Conservation (phyloP, 2,888 invertebrate species). For the Brenthis hecate region DNA sequence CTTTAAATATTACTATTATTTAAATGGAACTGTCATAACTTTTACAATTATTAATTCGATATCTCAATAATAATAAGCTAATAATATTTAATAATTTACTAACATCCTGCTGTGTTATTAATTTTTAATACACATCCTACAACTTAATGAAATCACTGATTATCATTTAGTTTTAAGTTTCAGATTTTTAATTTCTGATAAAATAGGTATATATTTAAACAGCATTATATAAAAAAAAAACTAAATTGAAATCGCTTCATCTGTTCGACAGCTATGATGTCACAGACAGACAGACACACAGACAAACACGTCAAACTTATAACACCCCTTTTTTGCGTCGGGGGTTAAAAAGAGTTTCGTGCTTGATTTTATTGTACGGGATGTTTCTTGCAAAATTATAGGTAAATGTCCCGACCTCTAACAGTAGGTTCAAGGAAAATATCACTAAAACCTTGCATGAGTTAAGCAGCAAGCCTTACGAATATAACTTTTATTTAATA, state of each 20-base stretch:
- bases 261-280: too few relatives aligned
- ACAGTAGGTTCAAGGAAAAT: slow-evolving; percentile 12
- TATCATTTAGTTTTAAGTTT: not conserved
- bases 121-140: slow-evolving; percentile 10
- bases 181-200: not conserved
- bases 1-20: not conserved
- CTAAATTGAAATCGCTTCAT: too few relatives aligned
- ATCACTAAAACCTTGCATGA: not conserved
- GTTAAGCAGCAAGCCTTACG: not conserved
- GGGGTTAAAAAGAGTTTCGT: not conserved
- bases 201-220: slow-evolving; percentile 14
- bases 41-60: slow-evolving; percentile 7
- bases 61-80: not conserved
- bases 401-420: slow-evolving; percentile 8
- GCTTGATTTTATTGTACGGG: not conserved
- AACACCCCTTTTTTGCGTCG: too few relatives aligned
- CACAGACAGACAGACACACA: too few relatives aligned
- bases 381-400: not conserved
- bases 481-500: not conserved
- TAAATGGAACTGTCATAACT: slow-evolving; percentile 3
- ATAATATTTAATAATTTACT: slow-evolving; percentile 9
- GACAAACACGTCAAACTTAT: too few relatives aligned
- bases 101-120: slow-evolving; percentile 10
- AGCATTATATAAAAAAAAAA: not conserved
- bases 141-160: slow-evolving; percentile 9